phyloP scores from a whole-genome alignment of 2,888 invertebrate species.

The Magallana nippona region DNA sequence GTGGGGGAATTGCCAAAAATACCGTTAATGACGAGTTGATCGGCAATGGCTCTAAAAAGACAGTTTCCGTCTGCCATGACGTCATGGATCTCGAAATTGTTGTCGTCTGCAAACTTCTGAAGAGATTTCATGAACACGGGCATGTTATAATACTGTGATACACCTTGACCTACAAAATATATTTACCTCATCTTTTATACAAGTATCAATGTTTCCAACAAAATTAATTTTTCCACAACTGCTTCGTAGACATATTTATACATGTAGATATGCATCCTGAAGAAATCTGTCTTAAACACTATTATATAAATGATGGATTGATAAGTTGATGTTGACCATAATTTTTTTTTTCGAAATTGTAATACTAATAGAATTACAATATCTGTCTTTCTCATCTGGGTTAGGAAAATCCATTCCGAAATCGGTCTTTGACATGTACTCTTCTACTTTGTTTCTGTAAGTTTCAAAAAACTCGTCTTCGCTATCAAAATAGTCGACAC shows the following conservation, averaged over 20 bases:
- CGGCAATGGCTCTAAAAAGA: constrained; percentile 33
- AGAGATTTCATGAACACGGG: background rate
- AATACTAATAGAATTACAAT: background rate
- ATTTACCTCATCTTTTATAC: too few relatives aligned
- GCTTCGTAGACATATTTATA: too few relatives aligned
- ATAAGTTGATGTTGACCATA: too few relatives aligned
- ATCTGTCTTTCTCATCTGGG: background rate
- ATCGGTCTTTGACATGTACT: background rate
- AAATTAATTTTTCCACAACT: too few relatives aligned
- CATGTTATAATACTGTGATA: constrained; percentile 5
- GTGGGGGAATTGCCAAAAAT: background rate
- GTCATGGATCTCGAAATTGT: constrained; percentile 24
- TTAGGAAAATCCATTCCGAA: background rate
- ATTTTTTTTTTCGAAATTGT: too few relatives aligned
- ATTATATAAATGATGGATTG: too few relatives aligned
- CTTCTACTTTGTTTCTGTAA: background rate
- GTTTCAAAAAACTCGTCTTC: constrained; percentile 19
- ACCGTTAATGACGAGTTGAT: constrained; percentile 18
- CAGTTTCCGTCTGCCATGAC: constrained; percentile 36
- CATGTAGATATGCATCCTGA: too few relatives aligned
- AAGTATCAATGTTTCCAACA: too few relatives aligned
- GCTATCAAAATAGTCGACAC: constrained; percentile 11
- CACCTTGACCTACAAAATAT: background rate
- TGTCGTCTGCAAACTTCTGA: constrained; percentile 9
- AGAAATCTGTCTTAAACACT: too few relatives aligned